Percentiles rank a stretch among this genome's conserved stretches.
Evolutionary conservation across 1,140 invertebrate species (phyloP).

Genomic region (Ctenoplectra terminalis): DNA sequence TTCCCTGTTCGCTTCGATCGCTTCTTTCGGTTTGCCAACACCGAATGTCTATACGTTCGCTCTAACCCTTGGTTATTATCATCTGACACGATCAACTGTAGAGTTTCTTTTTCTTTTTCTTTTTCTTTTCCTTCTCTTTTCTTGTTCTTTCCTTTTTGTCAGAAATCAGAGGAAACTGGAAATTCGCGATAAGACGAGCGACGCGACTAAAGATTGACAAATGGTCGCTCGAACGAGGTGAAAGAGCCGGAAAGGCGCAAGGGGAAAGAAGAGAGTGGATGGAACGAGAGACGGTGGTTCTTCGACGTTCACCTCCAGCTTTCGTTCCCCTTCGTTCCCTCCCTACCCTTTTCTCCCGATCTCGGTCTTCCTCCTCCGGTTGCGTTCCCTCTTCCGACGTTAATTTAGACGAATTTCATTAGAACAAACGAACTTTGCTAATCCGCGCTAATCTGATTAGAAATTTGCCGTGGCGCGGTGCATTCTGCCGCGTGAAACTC

Average conservation of each 20-base stretch:
- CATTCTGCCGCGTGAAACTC: conserved; percentile 66
- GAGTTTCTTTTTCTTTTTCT: too few species aligned
- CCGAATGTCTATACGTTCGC: too few species aligned
- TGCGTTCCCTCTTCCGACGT: conserved; percentile 60
- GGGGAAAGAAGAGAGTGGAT: neutral
- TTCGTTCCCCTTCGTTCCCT: conserved; percentile 5
- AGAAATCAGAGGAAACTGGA: too few species aligned
- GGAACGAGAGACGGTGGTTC: neutral
- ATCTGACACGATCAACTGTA: too few species aligned
- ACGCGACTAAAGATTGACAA: too few species aligned
- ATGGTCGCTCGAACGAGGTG: too few species aligned
- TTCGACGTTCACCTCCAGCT: neutral
- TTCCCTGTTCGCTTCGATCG: neutral
- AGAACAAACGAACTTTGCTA: conserved; percentile 84
- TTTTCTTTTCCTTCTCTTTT: too few species aligned
- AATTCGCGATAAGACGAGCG: too few species aligned
- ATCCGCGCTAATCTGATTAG: conserved; percentile 83
- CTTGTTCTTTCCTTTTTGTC: too few species aligned
- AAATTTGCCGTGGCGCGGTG: conserved; percentile 79
- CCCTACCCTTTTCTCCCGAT: conserved; percentile 37
- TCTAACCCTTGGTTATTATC: too few species aligned
- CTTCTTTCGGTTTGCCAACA: too few species aligned
- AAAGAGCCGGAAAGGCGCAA: too few species aligned
- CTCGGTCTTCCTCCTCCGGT: conserved; percentile 18
- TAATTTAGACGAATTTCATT: conserved; percentile 83